Conservation (phyloP, 2,888 invertebrate genomes). For the Drosophila robusta region DNA sequence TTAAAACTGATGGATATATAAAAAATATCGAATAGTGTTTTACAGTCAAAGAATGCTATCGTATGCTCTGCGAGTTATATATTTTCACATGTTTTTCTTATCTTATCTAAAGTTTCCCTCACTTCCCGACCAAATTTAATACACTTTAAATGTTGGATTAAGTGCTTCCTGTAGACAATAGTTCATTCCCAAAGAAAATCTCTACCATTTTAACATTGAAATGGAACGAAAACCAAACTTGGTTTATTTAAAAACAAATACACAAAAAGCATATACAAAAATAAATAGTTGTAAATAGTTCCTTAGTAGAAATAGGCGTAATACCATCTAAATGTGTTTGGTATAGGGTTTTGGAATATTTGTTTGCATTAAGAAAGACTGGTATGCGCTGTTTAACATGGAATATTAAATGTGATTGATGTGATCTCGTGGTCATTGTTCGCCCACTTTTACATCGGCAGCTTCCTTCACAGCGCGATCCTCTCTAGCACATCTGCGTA, state of each 20-base stretch:
- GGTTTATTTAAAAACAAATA: slow-evolving; percentile 3
- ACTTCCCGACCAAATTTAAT: not conserved
- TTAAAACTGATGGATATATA: not conserved
- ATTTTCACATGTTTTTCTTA: slow-evolving; percentile 8
- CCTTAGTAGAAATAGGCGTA: slow-evolving; percentile 9
- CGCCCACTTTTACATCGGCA: slow-evolving; percentile 4
- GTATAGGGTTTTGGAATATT: slow-evolving; percentile 15
- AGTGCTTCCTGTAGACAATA: not conserved
- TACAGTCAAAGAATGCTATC: not conserved
- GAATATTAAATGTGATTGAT: slow-evolving; percentile 12
- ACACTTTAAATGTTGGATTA: not conserved
- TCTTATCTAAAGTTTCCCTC: slow-evolving; percentile 6
- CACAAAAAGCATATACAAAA: not conserved
- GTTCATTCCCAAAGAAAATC: not conserved
- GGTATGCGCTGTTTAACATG: not conserved
- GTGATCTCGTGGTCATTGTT: slow-evolving; percentile 1
- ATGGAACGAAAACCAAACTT: not conserved
- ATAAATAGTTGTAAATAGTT: slow-evolving; percentile 5
- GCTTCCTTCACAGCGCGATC: slow-evolving; percentile 18
- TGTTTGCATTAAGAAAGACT: not conserved
- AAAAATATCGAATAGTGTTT: not conserved
- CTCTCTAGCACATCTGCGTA: slow-evolving; percentile 80
- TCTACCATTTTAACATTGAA: not conserved
- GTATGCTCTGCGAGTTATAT: not conserved
- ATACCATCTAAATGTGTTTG: slow-evolving; percentile 12